phyloP scores from a whole-genome alignment of 1,140 invertebrate genomes.

The Atta cephalotes region DNA sequence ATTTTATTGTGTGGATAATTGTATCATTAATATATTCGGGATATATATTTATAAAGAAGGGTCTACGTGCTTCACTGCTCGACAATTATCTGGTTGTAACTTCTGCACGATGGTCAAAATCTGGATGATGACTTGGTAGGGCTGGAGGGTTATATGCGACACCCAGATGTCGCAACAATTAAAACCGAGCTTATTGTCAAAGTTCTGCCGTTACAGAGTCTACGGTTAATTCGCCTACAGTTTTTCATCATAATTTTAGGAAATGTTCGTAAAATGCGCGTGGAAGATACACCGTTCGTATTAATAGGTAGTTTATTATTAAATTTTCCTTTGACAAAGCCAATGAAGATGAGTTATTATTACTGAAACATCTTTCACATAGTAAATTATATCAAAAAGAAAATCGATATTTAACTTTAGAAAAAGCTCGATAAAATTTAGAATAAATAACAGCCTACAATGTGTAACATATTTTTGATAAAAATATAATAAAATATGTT shows the following conservation, averaged over 20 bases:
- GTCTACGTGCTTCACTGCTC: constrained; percentile 66
- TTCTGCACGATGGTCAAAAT: constrained; percentile 80
- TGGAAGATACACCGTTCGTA: constrained; percentile 39
- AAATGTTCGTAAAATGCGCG: constrained; percentile 63
- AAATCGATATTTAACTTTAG: not conserved
- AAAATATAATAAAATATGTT: constrained; percentile 5
- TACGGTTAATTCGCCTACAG: constrained; percentile 65
- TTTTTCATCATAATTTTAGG: constrained; percentile 72
- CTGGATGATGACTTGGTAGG: constrained; percentile 70
- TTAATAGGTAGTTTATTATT: constrained; percentile 57
- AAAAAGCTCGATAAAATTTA: not conserved
- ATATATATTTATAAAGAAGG: constrained; percentile 49
- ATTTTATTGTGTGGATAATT: constrained; percentile 60
- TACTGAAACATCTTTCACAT: not conserved
- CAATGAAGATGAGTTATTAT: not conserved
- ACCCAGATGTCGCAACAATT: constrained; percentile 86
- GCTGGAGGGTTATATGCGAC: constrained; percentile 81
- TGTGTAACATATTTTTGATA: not conserved
- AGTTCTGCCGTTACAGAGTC: constrained; percentile 77
- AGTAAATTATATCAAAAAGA: not conserved
- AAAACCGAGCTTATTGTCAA: constrained; percentile 84
- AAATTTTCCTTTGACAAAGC: constrained; percentile 39
- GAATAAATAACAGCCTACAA: not conserved
- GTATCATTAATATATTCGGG: constrained; percentile 50
- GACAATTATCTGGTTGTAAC: constrained; percentile 83